Base-by-base conservation (phyloP, 2,113 vertebrate genomes). In the Mungos mungo region DNA sequence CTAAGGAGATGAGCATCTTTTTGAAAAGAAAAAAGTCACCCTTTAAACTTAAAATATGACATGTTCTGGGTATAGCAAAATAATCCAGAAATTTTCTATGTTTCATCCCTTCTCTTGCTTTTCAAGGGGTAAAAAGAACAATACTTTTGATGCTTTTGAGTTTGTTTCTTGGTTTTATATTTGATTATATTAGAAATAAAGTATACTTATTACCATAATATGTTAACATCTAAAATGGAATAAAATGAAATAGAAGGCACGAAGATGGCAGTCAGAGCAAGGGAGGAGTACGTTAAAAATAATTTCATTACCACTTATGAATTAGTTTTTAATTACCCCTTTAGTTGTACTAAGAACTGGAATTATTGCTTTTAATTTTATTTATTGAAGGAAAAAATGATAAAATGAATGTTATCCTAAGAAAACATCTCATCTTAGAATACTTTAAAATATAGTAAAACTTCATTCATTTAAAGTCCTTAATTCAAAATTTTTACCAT, bases 161-260 rank as follows among this genome's bases (percentile, higher is more conserved):
- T 90, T 92, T 88, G 31, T 27, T 93, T 84, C 35, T 41, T 92
- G 45, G 12, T 88, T 90, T 90, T 90, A 66, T 89, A 63, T 91
- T 97, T 50, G 4, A 85, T 83, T 84, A 63, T 86, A 94, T 71
- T 83, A 89, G 33, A 88, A 98, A 93, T 77, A 93, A 87, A 71
- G 11, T 87, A 38, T 63, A 63, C 66, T 94, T 95, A 74, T 52
- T 87, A 41, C 13, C 50, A 74, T 14, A 85, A 50, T 65, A 83
- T 83, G 52, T 88, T 80, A 87, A 71, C 50, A 65, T 74, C n/a
- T 29, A 68, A 35, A 96, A 12, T 87, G 15, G 10, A 69, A 85
- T 69, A 74, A 80, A 94, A 84, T 71, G 21, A 38, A 80, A 76
- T 52, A 11, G n/a, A 92, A 94, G 63, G 33, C 41, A 52, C 45